Evolutionary conservation across 2,113 vertebrate species (phyloP), one percentile per base, ranked within the genome.

Genomic region (Puntigrus tetrazona): DNA sequence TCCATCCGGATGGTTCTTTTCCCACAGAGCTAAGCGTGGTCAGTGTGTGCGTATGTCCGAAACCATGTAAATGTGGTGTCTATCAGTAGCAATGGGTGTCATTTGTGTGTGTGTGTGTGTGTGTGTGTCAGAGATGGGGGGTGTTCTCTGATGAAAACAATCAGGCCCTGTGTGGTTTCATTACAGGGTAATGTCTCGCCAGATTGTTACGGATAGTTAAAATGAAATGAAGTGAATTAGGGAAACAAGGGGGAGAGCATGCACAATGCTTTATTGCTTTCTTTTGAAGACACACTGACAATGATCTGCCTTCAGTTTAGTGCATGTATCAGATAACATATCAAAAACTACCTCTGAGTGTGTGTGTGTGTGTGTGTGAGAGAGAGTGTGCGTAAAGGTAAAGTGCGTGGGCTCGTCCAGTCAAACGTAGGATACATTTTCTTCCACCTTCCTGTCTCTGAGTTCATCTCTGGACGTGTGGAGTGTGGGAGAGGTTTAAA

Each of bases 181-280:
- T 95, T 94, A 91, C 91, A 90, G 91, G 91, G 89, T 94, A 95
- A 95, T 94, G 92, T 92, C 92, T 95, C 91, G 90, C 92, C 90
- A 94, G 94, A 95, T 94, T 95, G 91, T 96, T 95, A 89, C 90
- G 92, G 90, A 92, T 95, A 93, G 92, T 94, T 95, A 93, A 95
- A 95, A 94, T 92, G 89, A 94, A 95, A 94, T 94, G 91, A 95
- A 93, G 94, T 94, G 90, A 94, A 94, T 94, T 94, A 94, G 94
- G 92, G 90, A 93, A 86, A 94, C 92, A 93, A 90, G 91, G 92
- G 94, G 87, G 88, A 91, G 89, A 93, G 90, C 88, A 92, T 92
- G 90, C 89, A 89, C 88, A 92, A 92, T 91, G 86, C 90, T 93
- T 94, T 94, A 93, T 93, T 94, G 91, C 92, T 93, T 92, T 93